These are phyloP conservation scores for Cataglyphis hispanica DNA, from an alignment of 1,140 invertebrate species.

Conservation along the genomic window DNA sequence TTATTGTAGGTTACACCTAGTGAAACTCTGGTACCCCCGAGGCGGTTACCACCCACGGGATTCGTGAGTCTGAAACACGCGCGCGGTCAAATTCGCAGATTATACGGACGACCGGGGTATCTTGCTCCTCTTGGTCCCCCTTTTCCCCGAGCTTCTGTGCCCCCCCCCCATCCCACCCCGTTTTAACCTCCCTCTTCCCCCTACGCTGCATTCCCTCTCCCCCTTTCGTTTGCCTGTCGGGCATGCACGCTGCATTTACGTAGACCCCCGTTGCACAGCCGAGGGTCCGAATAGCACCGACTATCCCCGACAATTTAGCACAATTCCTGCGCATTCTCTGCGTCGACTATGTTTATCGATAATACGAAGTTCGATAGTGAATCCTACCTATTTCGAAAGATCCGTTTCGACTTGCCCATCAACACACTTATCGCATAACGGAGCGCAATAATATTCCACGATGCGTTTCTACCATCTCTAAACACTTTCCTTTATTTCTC, in stretches of 20 bases:
- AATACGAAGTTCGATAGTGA: constrained; percentile 42
- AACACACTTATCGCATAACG: constrained; percentile 43
- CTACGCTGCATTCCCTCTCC: neutral
- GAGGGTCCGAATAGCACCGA: constrained; percentile 53
- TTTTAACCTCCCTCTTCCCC: neutral
- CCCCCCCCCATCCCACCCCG: neutral
- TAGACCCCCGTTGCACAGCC: constrained; percentile 38
- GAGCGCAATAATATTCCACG: neutral
- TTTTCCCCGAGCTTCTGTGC: neutral
- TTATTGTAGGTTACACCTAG: constrained; percentile 76
- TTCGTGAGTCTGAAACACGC: constrained; percentile 73
- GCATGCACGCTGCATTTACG: constrained; percentile 55
- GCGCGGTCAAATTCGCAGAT: constrained; percentile 74
- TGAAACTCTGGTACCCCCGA: constrained; percentile 73
- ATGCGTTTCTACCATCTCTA: neutral
- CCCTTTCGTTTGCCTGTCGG: constrained; percentile 33
- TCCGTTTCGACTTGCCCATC: constrained; percentile 58
- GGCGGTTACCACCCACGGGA: constrained; percentile 74
- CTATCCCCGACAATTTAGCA: constrained; percentile 65
- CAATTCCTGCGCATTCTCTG: constrained; percentile 28
- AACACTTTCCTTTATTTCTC: neutral
- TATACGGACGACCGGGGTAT: constrained; percentile 69
- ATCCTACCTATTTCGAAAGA: constrained; percentile 56
- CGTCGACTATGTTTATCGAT: constrained; percentile 56
- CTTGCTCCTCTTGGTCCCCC: constrained; percentile 58